Percentiles rank a stretch among this genome's conserved stretches.
phyloP scores from a whole-genome alignment of 2,797 vertebrate species.

The Carcharodon carcharias region DNA sequence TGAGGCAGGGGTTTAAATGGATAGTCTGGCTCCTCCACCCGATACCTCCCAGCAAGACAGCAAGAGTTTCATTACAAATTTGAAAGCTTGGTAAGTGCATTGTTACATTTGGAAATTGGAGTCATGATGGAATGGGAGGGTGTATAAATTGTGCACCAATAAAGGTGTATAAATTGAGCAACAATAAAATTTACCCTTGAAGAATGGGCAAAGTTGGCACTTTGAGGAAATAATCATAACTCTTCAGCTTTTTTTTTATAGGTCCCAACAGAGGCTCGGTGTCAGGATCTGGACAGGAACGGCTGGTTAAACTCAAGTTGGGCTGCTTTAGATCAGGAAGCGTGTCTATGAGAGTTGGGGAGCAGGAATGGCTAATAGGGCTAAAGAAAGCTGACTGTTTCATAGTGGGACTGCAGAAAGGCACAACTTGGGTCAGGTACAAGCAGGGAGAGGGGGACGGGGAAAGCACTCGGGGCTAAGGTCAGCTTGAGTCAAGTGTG shows the following conservation, averaged over 20 bases:
- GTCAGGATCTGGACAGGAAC: neutral
- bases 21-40: neutral
- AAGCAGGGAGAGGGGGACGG: neutral
- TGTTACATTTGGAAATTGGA: neutral
- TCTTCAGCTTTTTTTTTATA: neutral
- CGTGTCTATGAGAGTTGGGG: neutral
- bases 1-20: neutral
- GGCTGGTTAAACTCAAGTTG: neutral
- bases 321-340: neutral
- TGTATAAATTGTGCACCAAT: too few relatives aligned
- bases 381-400: neutral
- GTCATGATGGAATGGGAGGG: neutral
- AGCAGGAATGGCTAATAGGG: neutral
- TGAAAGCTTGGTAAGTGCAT: neutral
- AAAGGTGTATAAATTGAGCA: too few relatives aligned
- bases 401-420: neutral
- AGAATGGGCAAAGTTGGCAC: too few relatives aligned
- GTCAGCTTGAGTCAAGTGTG: too few relatives aligned
- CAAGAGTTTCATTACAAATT: neutral
- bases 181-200: too few relatives aligned
- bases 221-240: neutral
- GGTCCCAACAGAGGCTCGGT: neutral
- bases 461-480: too few relatives aligned
- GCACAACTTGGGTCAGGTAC: neutral
- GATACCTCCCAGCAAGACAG: too few relatives aligned